phyloP scores from a whole-genome alignment of 2,797 vertebrate genomes.

The Tamandua tetradactyla region DNA sequence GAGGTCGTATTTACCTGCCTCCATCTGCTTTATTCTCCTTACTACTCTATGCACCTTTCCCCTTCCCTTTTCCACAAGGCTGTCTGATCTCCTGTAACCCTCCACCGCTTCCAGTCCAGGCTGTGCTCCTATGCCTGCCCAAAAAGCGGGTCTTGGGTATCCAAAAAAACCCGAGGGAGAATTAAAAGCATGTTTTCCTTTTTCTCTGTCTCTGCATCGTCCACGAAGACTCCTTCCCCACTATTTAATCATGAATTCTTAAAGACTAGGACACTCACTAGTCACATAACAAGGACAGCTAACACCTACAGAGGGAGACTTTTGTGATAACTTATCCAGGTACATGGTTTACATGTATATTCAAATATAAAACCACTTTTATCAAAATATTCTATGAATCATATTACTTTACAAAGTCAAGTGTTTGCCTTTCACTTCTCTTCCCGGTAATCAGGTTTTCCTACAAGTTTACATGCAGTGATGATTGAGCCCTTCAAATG shows the following conservation, averaged over 20 bases:
- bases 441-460: neutral
- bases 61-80: neutral
- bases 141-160: neutral
- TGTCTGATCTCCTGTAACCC: neutral
- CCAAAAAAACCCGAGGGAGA: neutral
- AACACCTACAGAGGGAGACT: neutral
- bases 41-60: neutral
- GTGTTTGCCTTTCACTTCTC: neutral
- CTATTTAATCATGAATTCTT: neutral
- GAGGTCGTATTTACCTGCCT: neutral
- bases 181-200: neutral
- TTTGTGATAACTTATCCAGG: neutral
- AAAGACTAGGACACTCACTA: neutral
- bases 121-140: neutral
- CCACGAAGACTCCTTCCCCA: neutral
- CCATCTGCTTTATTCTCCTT: neutral
- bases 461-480: neutral
- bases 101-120: neutral
- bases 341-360: neutral
- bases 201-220: neutral
- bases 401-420: neutral
- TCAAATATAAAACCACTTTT: neutral
- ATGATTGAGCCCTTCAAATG: neutral
- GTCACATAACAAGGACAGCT: neutral
- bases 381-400: neutral